Evolutionary conservation across 2,888 invertebrate genomes (phyloP).

Genomic region (Cacoxenus indagator): DNA sequence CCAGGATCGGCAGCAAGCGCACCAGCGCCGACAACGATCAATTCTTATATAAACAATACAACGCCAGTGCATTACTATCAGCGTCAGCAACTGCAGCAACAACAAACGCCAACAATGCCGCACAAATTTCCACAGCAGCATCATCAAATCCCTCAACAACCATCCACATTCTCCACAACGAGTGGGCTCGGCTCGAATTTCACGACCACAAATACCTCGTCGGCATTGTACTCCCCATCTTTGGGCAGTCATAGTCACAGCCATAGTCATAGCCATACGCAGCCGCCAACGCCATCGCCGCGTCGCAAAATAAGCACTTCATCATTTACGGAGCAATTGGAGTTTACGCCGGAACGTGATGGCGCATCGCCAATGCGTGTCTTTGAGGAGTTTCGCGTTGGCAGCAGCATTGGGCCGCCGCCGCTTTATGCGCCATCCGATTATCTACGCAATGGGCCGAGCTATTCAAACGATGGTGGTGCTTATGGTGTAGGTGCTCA

Average conservation of each 20-base stretch:
- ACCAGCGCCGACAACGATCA: conserved; percentile 39
- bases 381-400: conserved; percentile 60
- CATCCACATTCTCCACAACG: conserved; percentile 73
- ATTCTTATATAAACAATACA: conserved; percentile 40
- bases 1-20: background rate
- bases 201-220: conserved; percentile 67
- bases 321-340: conserved; percentile 76
- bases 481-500: conserved; percentile 52
- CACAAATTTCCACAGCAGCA: conserved; percentile 66
- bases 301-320: conserved; percentile 81
- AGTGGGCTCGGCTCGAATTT: conserved; percentile 74
- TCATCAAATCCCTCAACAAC: conserved; percentile 69
- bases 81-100: conserved; percentile 35
- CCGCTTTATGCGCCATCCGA: conserved; percentile 63
- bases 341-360: conserved; percentile 43
- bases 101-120: too few species aligned
- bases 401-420: conserved; percentile 56
- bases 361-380: conserved; percentile 45
- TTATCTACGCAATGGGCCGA: conserved; percentile 65
- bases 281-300: conserved; percentile 78
- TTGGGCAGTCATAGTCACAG: conserved; percentile 65
- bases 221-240: conserved; percentile 67
- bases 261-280: conserved; percentile 69
- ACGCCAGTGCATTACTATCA: conserved; percentile 48
- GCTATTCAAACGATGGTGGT: conserved; percentile 65